These are phyloP conservation scores for Eulemur mongoz DNA, from an alignment of 2,797 vertebrate genomes.

Conservation along the genomic window DNA sequence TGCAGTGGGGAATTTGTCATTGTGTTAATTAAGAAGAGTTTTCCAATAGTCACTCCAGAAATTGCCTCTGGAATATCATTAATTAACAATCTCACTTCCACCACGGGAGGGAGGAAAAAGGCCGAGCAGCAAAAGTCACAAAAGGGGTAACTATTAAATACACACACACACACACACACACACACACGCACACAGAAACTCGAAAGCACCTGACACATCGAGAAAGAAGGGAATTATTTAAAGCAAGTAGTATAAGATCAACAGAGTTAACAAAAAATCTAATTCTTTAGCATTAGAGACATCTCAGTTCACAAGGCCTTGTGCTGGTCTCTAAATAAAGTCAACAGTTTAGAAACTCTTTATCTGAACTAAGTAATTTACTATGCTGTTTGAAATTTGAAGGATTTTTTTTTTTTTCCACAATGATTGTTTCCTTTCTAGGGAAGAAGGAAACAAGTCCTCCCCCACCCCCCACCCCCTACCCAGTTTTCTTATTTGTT, in stretches of 20 bases:
- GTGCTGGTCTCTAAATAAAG: constrained; percentile 56
- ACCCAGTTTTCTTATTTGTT: constrained; percentile 83
- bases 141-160: constrained; percentile 63
- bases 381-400: constrained; percentile 56
- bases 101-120: not conserved
- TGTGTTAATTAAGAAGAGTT: constrained; percentile 75
- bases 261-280: constrained; percentile 65
- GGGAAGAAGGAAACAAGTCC: constrained; percentile 80
- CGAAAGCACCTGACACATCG: constrained; percentile 57
- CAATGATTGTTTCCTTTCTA: constrained; percentile 79
- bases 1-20: constrained; percentile 61
- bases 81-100: constrained; percentile 58
- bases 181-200: not conserved
- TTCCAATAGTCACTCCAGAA: constrained; percentile 62
- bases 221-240: constrained; percentile 56
- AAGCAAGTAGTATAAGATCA: constrained; percentile 29
- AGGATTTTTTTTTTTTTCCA: not conserved
- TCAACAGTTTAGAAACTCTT: constrained; percentile 68
- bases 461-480: too few species aligned
- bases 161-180: not conserved
- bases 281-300: not conserved
- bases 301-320: constrained; percentile 59
- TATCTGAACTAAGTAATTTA: constrained; percentile 68
- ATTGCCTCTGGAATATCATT: constrained; percentile 59
- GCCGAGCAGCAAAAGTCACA: constrained; percentile 18